Evolutionary conservation across 2,113 vertebrate genomes (phyloP).

Genomic region (Meles meles): DNA sequence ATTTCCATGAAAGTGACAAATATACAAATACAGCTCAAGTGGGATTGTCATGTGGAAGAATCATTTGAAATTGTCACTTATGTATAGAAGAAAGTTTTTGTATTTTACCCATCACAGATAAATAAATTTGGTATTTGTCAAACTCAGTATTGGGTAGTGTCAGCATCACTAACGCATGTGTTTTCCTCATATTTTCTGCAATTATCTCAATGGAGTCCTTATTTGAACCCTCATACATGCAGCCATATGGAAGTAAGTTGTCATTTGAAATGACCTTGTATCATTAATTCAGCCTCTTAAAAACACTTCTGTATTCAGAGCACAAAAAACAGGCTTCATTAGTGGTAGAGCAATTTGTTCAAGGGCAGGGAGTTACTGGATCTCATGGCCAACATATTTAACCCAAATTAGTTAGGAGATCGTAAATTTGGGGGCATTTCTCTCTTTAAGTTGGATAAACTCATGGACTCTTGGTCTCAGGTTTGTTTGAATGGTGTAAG

Average conservation of each 20-base stretch:
- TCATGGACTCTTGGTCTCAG: not conserved
- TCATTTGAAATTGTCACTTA: not conserved
- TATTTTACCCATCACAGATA: not conserved
- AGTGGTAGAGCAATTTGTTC: not conserved
- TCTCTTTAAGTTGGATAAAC: constrained; percentile 8
- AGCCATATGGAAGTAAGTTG: not conserved
- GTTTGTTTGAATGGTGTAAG: constrained; percentile 24
- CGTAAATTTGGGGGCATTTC: not conserved
- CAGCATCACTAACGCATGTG: not conserved
- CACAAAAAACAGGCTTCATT: not conserved
- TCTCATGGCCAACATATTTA: not conserved
- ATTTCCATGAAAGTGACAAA: not conserved
- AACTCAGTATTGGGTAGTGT: not conserved
- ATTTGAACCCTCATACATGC: not conserved
- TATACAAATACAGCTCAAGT: not conserved
- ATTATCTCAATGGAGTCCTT: not conserved
- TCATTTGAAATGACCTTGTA: not conserved
- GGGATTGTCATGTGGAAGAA: not conserved
- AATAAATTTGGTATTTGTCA: not conserved
- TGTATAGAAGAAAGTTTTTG: not conserved
- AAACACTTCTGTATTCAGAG: not conserved
- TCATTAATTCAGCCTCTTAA: not conserved
- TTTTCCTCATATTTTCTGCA: not conserved
- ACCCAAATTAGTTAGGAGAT: not conserved
- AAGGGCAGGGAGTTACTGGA: not conserved